phyloP scores from a whole-genome alignment of 2,113 vertebrate genomes.

The Micronycteris hirsuta region DNA sequence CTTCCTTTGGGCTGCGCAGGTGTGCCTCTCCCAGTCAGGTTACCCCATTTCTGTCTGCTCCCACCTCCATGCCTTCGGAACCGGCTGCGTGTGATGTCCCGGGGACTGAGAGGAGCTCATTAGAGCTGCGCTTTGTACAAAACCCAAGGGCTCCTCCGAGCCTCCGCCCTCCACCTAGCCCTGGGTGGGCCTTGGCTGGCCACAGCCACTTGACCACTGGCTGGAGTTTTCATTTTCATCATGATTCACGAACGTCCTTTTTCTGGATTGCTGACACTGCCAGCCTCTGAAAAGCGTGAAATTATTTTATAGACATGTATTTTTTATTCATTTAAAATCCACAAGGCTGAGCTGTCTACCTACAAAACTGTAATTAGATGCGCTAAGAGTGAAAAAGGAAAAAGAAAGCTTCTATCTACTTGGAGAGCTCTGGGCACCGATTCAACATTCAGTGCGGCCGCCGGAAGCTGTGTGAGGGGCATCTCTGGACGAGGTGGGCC shows the following conservation, averaged over 20 bases:
- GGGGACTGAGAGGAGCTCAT: not conserved
- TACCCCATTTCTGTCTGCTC: not conserved
- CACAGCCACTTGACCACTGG: not conserved
- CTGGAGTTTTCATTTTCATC: not conserved
- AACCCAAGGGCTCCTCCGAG: not conserved
- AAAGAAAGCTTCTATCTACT: not conserved
- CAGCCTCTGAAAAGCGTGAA: not conserved
- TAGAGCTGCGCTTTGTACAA: not conserved
- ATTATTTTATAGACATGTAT: not conserved
- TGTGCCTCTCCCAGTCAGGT: too few species aligned
- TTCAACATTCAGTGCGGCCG: not conserved
- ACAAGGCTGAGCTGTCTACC: conserved; percentile 64
- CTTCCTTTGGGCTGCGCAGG: not conserved
- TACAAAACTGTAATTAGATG: conserved; percentile 52
- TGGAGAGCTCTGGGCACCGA: not conserved
- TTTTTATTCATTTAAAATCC: conserved; percentile 59
- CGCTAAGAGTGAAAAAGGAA: not conserved
- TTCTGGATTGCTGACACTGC: conserved; percentile 3
- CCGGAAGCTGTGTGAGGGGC: not conserved
- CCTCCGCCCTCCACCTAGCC: not conserved
- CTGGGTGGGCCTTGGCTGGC: not conserved
- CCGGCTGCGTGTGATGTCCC: not conserved
- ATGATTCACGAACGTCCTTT: not conserved
- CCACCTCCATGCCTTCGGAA: not conserved
- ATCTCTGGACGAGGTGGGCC: not conserved